These are phyloP conservation scores for Malurus splendens DNA, from an alignment of 2,797 vertebrate genomes.

Conservation along the genomic window DNA sequence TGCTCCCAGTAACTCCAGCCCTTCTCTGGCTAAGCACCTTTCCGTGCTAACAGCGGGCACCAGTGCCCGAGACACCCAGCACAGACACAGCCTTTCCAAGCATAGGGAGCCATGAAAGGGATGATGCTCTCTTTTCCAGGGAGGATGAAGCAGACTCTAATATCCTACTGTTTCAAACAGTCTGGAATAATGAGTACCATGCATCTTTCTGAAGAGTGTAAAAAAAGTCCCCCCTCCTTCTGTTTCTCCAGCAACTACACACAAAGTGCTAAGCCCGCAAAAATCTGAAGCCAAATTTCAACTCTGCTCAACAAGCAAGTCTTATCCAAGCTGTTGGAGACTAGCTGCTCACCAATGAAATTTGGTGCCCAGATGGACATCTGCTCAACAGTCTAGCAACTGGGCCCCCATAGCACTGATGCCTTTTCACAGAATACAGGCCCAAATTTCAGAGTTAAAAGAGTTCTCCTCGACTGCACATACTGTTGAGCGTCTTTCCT, in stretches of 20 bases:
- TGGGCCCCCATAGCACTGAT: neutral
- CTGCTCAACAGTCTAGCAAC: neutral
- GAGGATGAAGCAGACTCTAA: neutral
- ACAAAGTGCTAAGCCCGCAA: neutral
- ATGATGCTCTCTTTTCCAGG: neutral
- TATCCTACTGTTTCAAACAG: neutral
- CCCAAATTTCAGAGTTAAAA: fast-evolving
- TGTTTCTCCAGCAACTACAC: neutral
- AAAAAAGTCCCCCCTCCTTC: neutral
- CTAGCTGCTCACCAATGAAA: neutral
- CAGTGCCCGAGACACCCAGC: fast-evolving
- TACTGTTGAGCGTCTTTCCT: neutral
- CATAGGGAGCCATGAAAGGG: neutral
- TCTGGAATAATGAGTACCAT: neutral
- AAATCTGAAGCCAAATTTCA: neutral
- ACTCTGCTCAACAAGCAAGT: neutral
- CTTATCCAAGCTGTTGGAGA: neutral
- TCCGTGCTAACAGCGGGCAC: neutral
- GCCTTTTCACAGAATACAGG: neutral
- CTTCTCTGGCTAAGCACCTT: neutral
- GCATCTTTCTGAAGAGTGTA: neutral
- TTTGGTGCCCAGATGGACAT: neutral
- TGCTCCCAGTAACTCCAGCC: neutral
- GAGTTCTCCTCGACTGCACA: fast-evolving
- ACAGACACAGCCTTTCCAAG: neutral